Percentiles rank a stretch among this genome's conserved stretches.
Conservation (phyloP, 2,797 vertebrate genomes). For the Iguana delicatissima region DNA sequence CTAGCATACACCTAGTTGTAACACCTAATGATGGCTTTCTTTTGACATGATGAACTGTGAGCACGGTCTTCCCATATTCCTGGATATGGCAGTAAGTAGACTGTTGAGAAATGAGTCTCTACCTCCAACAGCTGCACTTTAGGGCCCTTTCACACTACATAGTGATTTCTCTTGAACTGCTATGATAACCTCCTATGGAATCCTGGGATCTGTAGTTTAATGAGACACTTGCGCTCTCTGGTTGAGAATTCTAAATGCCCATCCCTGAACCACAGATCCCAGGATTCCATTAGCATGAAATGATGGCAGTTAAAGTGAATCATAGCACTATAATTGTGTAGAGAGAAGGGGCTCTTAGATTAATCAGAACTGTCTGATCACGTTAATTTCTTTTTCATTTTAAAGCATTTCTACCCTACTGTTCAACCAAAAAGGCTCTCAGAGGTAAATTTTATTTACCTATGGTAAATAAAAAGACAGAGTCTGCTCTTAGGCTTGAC, state of each 20-base stretch:
- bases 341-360: neutral
- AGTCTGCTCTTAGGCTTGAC: neutral
- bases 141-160: no score
- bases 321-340: no score
- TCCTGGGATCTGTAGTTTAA: no score
- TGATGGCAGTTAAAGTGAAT: no score
- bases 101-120: neutral
- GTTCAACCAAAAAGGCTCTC: neutral
- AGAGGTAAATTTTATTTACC: neutral
- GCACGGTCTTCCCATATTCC: neutral
- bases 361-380: neutral
- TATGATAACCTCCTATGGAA: no score
- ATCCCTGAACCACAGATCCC: no score
- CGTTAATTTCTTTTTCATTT: neutral
- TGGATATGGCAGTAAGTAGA: neutral
- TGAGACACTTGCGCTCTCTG: no score
- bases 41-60: neutral
- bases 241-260: no score
- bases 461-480: neutral
- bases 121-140: neutral
- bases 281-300: no score
- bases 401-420: neutral
- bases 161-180: no score
- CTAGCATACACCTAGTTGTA: neutral
- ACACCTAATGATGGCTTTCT: neutral